Evolutionary conservation across 2,797 vertebrate species (phyloP).

Genomic region (Coccyzus lansbergi): DNA sequence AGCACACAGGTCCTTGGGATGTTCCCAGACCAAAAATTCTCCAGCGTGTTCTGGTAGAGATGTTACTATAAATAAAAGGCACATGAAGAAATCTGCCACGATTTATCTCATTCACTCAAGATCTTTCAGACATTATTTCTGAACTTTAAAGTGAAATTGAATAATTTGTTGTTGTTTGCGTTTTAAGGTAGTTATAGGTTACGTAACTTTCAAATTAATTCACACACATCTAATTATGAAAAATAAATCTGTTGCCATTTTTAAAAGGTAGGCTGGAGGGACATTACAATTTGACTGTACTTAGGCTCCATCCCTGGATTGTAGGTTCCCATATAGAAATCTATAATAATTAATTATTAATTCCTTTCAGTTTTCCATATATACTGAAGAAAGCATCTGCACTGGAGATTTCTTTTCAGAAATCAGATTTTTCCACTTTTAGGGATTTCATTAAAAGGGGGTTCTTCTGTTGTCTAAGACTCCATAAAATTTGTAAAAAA

Average conservation of each 20-base stretch:
- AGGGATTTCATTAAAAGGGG: background rate
- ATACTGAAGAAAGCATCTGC: background rate
- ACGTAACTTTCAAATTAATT: background rate
- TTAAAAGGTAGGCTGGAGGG: background rate
- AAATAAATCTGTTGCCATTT: background rate
- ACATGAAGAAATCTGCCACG: background rate
- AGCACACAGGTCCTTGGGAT: background rate
- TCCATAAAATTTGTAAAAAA: background rate
- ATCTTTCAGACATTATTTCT: background rate
- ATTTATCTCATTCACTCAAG: background rate
- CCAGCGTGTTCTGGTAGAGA: background rate
- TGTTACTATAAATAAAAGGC: constrained; percentile 2
- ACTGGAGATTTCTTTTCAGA: background rate
- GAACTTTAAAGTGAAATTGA: background rate
- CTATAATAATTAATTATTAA: background rate
- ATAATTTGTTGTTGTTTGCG: background rate
- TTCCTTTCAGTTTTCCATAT: background rate
- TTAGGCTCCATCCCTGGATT: background rate
- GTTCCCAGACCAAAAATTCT: background rate
- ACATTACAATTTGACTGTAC: background rate
- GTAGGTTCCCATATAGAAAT: background rate
- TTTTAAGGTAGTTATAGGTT: background rate
- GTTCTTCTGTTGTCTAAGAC: background rate
- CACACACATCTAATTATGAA: background rate
- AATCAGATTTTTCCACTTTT: background rate